A percentile compares a stretch with the other conserved stretches of the same genome.
phyloP scores from a whole-genome alignment of 2,797 vertebrate genomes.

The Muscicapa comitata region DNA sequence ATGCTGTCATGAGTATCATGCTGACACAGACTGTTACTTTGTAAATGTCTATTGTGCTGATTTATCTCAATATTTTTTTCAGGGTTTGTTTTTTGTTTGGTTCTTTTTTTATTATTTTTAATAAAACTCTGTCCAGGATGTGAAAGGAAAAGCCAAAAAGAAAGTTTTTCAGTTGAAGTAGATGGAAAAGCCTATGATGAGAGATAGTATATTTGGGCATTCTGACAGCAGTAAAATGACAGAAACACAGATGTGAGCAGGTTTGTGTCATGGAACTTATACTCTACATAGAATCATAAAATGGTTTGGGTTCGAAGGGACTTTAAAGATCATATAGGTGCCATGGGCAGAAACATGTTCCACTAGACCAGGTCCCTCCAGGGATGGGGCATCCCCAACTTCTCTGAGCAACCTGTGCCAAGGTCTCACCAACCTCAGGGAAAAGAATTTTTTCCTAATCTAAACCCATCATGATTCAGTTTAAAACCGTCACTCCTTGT shows the following conservation, averaged over 20 bases:
- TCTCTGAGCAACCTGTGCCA: background rate
- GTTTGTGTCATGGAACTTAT: no score
- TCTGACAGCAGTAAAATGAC: rapidly evolving
- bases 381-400: background rate
- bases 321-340: background rate
- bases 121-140: background rate
- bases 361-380: no score
- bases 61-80: background rate
- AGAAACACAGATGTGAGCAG: rapidly evolving
- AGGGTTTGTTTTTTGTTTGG: background rate
- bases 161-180: background rate
- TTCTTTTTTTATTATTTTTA: no score
- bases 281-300: background rate
- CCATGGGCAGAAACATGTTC: background rate
- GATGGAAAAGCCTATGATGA: background rate
- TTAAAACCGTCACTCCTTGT: background rate
- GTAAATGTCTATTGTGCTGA: background rate
- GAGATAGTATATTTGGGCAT: no score
- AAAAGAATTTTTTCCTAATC: background rate
- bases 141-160: background rate
- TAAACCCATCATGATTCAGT: background rate
- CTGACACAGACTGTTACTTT: background rate
- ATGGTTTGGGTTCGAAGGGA: background rate
- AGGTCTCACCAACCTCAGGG: background rate
- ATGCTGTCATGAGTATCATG: no score